phyloP scores from a whole-genome alignment of 2,888 invertebrate species.

The Autographa pulchrina region DNA sequence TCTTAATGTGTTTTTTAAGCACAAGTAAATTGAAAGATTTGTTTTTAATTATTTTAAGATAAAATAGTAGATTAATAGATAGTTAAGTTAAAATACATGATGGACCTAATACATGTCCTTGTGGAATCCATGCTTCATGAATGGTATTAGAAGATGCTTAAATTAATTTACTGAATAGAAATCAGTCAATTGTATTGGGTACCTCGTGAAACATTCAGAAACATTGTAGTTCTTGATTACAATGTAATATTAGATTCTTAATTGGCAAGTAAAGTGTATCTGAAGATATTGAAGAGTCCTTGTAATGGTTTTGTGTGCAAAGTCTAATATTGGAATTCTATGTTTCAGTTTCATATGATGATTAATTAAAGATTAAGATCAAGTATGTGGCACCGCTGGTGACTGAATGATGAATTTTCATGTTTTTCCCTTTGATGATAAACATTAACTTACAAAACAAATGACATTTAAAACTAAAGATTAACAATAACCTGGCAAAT shows the following conservation, averaged over 20 bases:
- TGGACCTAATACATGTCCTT: not conserved
- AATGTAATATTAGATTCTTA: not conserved
- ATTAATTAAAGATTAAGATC: not conserved
- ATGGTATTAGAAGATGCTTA: not conserved
- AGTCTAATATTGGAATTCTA: not conserved
- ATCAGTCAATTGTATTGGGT: not conserved
- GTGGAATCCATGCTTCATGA: not conserved
- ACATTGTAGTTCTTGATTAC: not conserved
- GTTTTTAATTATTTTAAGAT: too few relatives aligned
- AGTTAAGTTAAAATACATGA: not conserved
- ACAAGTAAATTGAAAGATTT: too few relatives aligned
- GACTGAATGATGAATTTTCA: not conserved
- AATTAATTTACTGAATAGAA: not conserved
- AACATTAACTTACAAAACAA: too few relatives aligned
- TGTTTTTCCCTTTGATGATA: not conserved
- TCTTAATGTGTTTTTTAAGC: too few relatives aligned
- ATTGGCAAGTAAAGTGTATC: not conserved
- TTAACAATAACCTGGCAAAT: too few relatives aligned
- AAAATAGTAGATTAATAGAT: too few relatives aligned
- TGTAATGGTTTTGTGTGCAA: not conserved
- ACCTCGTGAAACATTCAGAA: not conserved
- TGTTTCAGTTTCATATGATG: not conserved
- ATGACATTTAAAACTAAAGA: too few relatives aligned
- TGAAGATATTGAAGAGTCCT: not conserved
- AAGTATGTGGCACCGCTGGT: too few relatives aligned